Percentiles rank a stretch among this genome's conserved stretches.
Evolutionary conservation across 2,797 vertebrate genomes (phyloP).

Genomic region (Tachyglossus aculeatus): DNA sequence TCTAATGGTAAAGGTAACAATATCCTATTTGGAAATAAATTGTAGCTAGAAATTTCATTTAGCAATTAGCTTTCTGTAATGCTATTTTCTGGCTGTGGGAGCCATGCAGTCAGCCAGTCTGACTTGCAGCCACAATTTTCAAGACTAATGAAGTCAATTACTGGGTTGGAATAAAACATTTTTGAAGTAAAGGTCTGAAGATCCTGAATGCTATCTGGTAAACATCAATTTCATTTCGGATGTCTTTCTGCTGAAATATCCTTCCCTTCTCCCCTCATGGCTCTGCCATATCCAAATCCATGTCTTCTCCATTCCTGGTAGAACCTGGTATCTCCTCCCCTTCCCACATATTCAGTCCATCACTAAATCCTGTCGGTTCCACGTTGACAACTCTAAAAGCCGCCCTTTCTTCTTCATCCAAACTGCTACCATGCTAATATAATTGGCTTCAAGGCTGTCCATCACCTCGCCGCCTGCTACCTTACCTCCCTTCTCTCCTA

Average conservation of each 20-base stretch:
- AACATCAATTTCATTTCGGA: conserved; percentile 58
- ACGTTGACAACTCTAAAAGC: too few relatives aligned
- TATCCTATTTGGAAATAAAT: conserved; percentile 49
- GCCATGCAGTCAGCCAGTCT: conserved; percentile 69
- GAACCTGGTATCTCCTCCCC: too few relatives aligned
- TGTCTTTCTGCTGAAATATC: conserved; percentile 24
- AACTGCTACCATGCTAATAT: too few relatives aligned
- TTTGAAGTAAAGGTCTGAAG: conserved; percentile 56
- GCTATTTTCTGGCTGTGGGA: conserved; percentile 64
- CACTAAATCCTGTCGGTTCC: too few relatives aligned
- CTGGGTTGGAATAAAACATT: conserved; percentile 58
- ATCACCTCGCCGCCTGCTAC: too few relatives aligned
- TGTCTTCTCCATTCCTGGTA: too few relatives aligned
- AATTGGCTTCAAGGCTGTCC: too few relatives aligned
- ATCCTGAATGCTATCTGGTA: conserved; percentile 58
- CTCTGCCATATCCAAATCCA: background rate
- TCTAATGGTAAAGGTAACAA: conserved; percentile 37
- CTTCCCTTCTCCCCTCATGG: conserved; percentile 14
- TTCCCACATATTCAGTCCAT: too few relatives aligned
- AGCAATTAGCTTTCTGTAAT: conserved; percentile 71
- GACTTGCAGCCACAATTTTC: conserved; percentile 68
- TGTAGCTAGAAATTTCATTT: conserved; percentile 69
- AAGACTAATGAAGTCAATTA: conserved; percentile 70
- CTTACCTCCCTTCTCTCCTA: too few relatives aligned
- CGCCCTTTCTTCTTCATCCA: too few relatives aligned